Base-by-base conservation (phyloP, 64 coral and sea anemone species). In the Pocillopora damicornis region DNA sequence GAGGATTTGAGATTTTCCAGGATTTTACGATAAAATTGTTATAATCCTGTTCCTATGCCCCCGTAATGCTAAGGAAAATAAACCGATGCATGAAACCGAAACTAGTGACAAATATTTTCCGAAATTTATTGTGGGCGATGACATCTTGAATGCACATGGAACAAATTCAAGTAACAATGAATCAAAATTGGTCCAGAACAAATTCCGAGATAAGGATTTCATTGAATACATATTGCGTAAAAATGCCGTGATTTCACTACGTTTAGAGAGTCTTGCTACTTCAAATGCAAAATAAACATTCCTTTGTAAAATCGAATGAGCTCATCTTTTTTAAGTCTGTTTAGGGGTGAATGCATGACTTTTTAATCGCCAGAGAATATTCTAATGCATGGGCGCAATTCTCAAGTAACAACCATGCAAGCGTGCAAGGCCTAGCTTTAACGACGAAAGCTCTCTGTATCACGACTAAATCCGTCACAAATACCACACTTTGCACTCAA, bases 121-220 rank as follows among this genome's bases (percentile, higher is more conserved):
- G 42, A 51, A 51, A 51, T 51, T 51, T 51, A 51, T 51, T 51
- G 42, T 51, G 20, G 4, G 1, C 20, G 67, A 71, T 25, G 67
- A 71, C 67, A 71, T 71, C 67, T 71, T 71, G 67, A 71, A 30
- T n/a, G 67, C 67, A 71, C 67, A 20, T 71, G 67, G 67, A 8
- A 26, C 22, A 20, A 22, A 67, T 67, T 20, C 25, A 23, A 23
- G 10, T 63, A 15, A 13, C 16, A 15, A 17, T 63, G 16, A 20
- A n/a, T n/a, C 25, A 9, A 71, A 13, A 71, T 25, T 25, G 20
- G 25, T 10, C 67, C 67, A 71, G 67, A 71, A 71, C 67, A 71
- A 71, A 71, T 23, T 71, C 25, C 67, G 67, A 71, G 67, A 71
- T 71, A 71, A 71, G n/a, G n/a, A 71, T 71, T 71, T 71, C 12